Evolutionary conservation across 2,797 vertebrate genomes (phyloP), one percentile per base, ranked within the genome.

Genomic region (Schizopygopsis malacanthus): DNA sequence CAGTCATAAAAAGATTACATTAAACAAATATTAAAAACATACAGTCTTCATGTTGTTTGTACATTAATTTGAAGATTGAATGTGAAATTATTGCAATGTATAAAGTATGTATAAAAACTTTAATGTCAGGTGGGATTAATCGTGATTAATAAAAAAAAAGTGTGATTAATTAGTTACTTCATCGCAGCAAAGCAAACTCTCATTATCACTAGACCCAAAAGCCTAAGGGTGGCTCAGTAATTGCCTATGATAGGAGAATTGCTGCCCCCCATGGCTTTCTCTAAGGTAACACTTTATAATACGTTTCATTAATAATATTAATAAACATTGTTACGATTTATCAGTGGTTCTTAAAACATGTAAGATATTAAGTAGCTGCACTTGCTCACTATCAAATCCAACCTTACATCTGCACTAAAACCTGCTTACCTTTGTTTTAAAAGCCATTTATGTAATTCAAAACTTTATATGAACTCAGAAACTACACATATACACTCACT

Each of bases 101-200:
- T 33, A 33, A 33, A 33, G 33, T 33, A 33, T 33, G 3, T 33
- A 33, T 33, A 33, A 33, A 33, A 33, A 33, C 33, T 33, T 33
- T 33, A 33, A 33, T 33, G 33, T 33, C 33, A 33, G 33, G 33
- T 33, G 33, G 33, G 33, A 33, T 33, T 33, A 33, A 33, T 33
- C 3, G 33, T 33, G 33, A 33, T 33, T 33, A 33, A 33, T 33
- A 33, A 33, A 33, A 33, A 33, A 33, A 3, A 33, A 3, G 2
- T 33, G 33, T 2, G 33, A 33, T 33, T 33, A 33, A 33, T 33
- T 33, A 33, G 33, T 33, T 33, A 33, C 45, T 85, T 72, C 59
- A 65, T 47, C 13, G 52, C 78, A 84, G 70, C 84, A 83, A 81
- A 77, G 81, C 70, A 85, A 89, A 85, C 82, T 88, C 90, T 90